A percentile compares a stretch with the other conserved stretches of the same genome.
phyloP scores from a whole-genome alignment of 2,888 invertebrate genomes.

The Ectropis crepuscularia region DNA sequence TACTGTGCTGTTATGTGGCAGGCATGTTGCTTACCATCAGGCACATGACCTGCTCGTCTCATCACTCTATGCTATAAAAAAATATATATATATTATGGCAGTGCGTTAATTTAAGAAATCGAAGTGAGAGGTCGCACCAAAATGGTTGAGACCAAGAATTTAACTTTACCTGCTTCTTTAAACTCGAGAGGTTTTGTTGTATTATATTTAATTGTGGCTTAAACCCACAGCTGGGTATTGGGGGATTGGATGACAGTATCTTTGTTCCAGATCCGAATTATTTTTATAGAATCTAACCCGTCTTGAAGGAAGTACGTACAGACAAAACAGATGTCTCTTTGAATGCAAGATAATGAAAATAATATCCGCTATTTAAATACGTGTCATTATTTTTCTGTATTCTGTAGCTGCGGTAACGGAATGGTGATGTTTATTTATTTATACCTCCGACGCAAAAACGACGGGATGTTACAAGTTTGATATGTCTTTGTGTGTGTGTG shows the following conservation, averaged over 20 bases:
- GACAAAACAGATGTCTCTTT: constrained; percentile 5
- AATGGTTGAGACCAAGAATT: constrained; percentile 23
- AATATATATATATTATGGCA: not conserved
- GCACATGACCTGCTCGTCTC: too few relatives aligned
- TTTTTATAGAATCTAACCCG: constrained; percentile 46
- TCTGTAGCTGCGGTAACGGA: too few relatives aligned
- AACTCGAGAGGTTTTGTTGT: constrained; percentile 45
- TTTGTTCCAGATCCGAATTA: constrained; percentile 44
- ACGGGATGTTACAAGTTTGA: too few relatives aligned
- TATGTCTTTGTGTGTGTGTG: too few relatives aligned
- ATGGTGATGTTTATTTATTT: too few relatives aligned
- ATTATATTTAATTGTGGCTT: constrained; percentile 68
- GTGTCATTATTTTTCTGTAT: too few relatives aligned
- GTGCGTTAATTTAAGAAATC: not conserved
- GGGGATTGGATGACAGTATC: constrained; percentile 66
- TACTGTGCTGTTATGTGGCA: too few relatives aligned
- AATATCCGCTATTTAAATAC: too few relatives aligned
- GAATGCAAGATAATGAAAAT: constrained; percentile 10
- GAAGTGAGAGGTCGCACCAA: constrained; percentile 14
- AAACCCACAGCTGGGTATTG: constrained; percentile 61
- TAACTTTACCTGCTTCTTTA: constrained; percentile 41
- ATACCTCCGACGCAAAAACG: too few relatives aligned
- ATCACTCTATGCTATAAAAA: too few relatives aligned
- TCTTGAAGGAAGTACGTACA: constrained; percentile 35
- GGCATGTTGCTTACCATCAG: too few relatives aligned